phyloP scores from a whole-genome alignment of 2,113 vertebrate genomes.

The Geococcyx californianus region DNA sequence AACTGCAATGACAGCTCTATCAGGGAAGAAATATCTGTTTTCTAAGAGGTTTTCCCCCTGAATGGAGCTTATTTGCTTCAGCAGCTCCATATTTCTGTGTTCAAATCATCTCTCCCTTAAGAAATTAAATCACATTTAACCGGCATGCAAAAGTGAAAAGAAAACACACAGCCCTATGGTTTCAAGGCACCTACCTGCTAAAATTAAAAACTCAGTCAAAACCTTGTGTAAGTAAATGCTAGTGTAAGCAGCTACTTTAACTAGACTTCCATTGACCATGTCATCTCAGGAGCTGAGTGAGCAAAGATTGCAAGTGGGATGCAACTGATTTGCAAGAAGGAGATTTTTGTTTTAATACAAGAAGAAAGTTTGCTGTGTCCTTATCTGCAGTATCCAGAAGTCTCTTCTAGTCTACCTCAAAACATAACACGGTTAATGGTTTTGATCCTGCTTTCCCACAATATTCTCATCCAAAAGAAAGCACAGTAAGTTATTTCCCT shows the following conservation, averaged over 20 bases:
- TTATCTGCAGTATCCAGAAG: not conserved
- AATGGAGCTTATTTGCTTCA: not conserved
- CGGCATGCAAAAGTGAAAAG: not conserved
- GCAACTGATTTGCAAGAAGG: not conserved
- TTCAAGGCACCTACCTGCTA: not conserved
- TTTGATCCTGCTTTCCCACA: not conserved
- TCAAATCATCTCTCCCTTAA: not conserved
- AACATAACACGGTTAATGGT: not conserved
- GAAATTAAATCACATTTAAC: not conserved
- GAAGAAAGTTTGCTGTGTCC: not conserved
- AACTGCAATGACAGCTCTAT: not conserved
- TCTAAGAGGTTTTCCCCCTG: not conserved
- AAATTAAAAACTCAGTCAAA: not conserved
- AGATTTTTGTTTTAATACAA: not conserved
- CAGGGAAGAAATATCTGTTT: fast-evolving
- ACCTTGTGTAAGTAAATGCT: not conserved
- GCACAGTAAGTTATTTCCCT: not conserved
- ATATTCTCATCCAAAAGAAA: not conserved
- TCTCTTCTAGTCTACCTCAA: not conserved
- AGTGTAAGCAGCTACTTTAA: not conserved
- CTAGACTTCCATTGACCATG: not conserved
- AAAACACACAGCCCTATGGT: not conserved
- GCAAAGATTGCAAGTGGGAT: not conserved
- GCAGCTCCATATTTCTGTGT: not conserved
- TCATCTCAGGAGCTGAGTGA: not conserved